Conservation (phyloP, 2,888 invertebrate genomes). For the Crocallis elinguaria region DNA sequence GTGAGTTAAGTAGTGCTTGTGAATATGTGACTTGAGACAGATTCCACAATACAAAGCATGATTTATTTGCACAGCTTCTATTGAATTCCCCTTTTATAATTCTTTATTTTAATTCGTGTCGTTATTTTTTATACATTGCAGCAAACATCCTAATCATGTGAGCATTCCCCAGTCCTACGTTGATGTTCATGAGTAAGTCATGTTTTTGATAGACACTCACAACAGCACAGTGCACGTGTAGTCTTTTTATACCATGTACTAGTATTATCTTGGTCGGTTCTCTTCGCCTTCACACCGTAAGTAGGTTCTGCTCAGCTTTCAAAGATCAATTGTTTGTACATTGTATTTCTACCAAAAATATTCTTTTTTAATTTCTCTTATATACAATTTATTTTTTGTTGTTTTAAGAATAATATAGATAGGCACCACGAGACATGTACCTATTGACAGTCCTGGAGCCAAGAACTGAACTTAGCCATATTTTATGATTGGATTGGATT, state of each 20-base stretch:
- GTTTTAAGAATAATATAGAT: too few relatives aligned
- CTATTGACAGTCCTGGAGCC: too few relatives aligned
- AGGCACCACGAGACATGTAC: too few relatives aligned
- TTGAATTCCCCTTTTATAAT: background rate
- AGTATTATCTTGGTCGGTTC: background rate
- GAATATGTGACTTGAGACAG: background rate
- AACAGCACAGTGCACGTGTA: constrained; percentile 8
- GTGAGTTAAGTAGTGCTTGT: constrained; percentile 34
- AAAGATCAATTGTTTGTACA: too few relatives aligned
- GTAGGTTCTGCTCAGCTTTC: too few relatives aligned
- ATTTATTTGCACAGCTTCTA: background rate
- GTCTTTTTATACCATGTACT: background rate
- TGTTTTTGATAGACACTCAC: constrained; percentile 6
- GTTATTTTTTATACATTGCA: constrained; percentile 9
- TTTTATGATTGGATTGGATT: too few relatives aligned
- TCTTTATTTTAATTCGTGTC: background rate
- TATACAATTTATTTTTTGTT: too few relatives aligned
- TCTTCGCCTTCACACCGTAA: too few relatives aligned
- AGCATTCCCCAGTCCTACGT: constrained; percentile 48
- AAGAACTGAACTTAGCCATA: too few relatives aligned
- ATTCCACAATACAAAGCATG: background rate
- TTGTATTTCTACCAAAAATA: too few relatives aligned
- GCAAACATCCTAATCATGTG: constrained; percentile 23
- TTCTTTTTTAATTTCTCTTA: too few relatives aligned
- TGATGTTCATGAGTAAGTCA: constrained; percentile 63